These are phyloP conservation scores for Drosophila lowei DNA, from an alignment of 1,140 invertebrate genomes.

Conservation along the genomic window DNA sequence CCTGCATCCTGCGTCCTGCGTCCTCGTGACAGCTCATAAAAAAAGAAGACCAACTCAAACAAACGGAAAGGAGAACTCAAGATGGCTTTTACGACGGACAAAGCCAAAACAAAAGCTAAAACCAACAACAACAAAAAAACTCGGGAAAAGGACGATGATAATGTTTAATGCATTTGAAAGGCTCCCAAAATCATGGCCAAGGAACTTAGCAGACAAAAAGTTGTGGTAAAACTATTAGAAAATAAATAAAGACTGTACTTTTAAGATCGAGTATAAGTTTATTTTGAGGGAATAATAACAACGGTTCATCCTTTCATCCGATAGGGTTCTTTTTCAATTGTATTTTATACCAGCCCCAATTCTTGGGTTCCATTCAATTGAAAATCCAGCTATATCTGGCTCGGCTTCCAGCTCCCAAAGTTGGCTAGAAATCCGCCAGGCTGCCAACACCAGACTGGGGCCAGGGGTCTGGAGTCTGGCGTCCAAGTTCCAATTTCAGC, in stretches of 20 bases:
- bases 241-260: too few species aligned
- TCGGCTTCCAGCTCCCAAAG: neutral
- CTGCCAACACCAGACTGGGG: conserved; percentile 27
- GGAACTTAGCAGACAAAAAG: too few species aligned
- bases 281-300: too few species aligned
- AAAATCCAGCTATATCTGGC: neutral
- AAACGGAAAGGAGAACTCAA: conserved; percentile 59
- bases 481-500: conserved; percentile 32
- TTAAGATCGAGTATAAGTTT: too few species aligned
- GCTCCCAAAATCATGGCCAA: too few species aligned
- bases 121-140: conserved; percentile 31
- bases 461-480: neutral
- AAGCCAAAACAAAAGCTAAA: conserved; percentile 45
- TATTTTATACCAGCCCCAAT: too few species aligned
- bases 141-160: neutral
- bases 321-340: too few species aligned
- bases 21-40: conserved; percentile 71
- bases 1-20: conserved; percentile 28
- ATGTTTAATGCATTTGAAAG: neutral
- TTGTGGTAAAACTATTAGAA: too few species aligned
- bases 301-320: too few species aligned
- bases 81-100: conserved; percentile 40
- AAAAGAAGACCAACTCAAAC: conserved; percentile 60
- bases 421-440: conserved; percentile 42
- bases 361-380: too few species aligned